Percentiles rank a stretch among this genome's conserved stretches.
These are phyloP conservation scores for Sebastes vulpes DNA, from an alignment of 2,797 vertebrate genomes.

Conservation along the genomic window DNA sequence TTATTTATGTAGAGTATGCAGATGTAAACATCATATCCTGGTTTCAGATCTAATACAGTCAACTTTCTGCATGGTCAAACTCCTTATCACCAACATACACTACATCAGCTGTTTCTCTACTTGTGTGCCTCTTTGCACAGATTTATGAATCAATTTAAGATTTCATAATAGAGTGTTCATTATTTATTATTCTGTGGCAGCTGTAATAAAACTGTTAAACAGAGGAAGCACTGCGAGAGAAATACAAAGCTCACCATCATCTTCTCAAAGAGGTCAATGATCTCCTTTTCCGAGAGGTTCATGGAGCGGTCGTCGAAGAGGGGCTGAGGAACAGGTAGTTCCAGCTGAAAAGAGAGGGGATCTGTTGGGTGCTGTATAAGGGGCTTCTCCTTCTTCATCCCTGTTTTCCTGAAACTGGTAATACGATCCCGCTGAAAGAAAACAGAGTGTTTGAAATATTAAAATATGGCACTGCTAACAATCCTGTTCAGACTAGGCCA, in stretches of 20 bases:
- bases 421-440: slow-evolving; percentile 93
- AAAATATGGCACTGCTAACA: slow-evolving; percentile 3
- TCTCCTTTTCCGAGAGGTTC: slow-evolving; percentile 98
- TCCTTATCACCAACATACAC: not conserved
- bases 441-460: slow-evolving; percentile 47
- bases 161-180: not conserved
- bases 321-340: slow-evolving; percentile 92
- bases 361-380: slow-evolving; percentile 96
- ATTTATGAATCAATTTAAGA: slow-evolving; percentile 10
- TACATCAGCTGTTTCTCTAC: not conserved
- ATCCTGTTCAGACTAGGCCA: not conserved
- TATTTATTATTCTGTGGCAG: slow-evolving; percentile 6
- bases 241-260: slow-evolving; percentile 94
- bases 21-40: not conserved
- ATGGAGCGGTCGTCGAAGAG: slow-evolving; percentile 93
- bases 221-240: not conserved
- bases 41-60: not conserved
- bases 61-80: not conserved
- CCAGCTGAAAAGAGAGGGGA: slow-evolving; percentile 85
- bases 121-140: not conserved
- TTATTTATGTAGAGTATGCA: not conserved
- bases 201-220: not conserved
- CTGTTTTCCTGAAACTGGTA: slow-evolving; percentile 95
- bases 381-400: slow-evolving; percentile 93
- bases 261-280: slow-evolving; percentile 98